Percentiles rank a stretch among this genome's conserved stretches.
These are phyloP conservation scores for Stegodyphus dumicola DNA, from an alignment of 1,140 invertebrate genomes.

Conservation along the genomic window DNA sequence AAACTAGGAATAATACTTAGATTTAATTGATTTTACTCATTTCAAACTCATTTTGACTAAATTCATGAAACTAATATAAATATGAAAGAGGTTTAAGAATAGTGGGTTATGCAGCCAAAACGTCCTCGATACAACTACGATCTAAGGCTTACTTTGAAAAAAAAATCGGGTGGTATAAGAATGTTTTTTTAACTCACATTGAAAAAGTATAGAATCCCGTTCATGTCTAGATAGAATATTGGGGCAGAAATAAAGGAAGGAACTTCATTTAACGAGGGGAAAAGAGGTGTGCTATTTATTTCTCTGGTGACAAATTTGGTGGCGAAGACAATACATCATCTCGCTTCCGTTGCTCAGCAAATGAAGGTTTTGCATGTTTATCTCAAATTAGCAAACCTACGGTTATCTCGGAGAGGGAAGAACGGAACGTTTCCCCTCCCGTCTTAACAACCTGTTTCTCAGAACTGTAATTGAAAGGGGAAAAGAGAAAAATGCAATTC, in stretches of 20 bases:
- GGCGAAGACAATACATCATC: conserved; percentile 51
- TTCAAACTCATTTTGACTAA: not conserved
- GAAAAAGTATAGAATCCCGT: not conserved
- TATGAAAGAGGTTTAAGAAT: not conserved
- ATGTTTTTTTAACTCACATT: not conserved
- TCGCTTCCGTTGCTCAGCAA: conserved; percentile 42
- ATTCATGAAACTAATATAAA: not conserved
- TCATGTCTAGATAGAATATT: not conserved
- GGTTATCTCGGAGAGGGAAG: conserved; percentile 51
- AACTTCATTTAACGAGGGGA: conserved; percentile 44
- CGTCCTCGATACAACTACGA: not conserved
- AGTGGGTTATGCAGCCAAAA: not conserved
- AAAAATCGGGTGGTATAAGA: not conserved
- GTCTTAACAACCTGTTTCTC: conserved; percentile 53
- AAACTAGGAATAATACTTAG: too few relatives aligned
- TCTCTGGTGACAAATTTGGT: conserved; percentile 46
- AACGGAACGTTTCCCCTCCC: conserved; percentile 5
- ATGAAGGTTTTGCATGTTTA: conserved; percentile 60
- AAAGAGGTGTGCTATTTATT: conserved; percentile 44
- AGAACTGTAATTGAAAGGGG: conserved; percentile 59
- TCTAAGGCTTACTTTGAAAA: not conserved
- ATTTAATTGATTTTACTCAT: too few relatives aligned
- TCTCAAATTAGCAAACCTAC: conserved; percentile 58
- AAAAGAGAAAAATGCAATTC: conserved; percentile 36
- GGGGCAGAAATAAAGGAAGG: not conserved